Evolutionary conservation across 2,113 vertebrate genomes (phyloP).

Genomic region (Capreolus pygargus): DNA sequence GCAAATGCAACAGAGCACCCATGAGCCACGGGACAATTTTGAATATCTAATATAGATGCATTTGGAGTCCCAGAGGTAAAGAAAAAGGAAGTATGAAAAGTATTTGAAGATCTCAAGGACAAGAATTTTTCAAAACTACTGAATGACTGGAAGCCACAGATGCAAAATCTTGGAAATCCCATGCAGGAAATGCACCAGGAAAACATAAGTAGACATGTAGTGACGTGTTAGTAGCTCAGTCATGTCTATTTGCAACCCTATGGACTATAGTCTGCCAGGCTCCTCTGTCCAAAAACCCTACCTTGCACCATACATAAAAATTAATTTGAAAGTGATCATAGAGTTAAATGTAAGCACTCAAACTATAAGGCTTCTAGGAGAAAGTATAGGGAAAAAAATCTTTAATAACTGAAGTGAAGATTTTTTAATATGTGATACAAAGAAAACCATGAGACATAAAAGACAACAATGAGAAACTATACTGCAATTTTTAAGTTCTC

Average conservation of each 20-base stretch:
- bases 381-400: not conserved
- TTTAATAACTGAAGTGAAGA: not conserved
- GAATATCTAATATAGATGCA: not conserved
- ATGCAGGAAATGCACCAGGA: not conserved
- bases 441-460: not conserved
- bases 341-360: not conserved
- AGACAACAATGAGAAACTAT: not conserved
- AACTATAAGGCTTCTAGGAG: not conserved
- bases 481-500: not conserved
- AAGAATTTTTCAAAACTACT: not conserved
- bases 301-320: not conserved
- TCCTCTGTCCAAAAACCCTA: not conserved
- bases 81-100: not conserved
- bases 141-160: not conserved
- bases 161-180: not conserved
- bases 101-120: not conserved
- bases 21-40: not conserved
- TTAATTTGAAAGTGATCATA: not conserved
- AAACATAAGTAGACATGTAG: not conserved
- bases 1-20: not conserved
- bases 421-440: not conserved
- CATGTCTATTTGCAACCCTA: not conserved
- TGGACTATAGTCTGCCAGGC: not conserved
- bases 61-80: not conserved
- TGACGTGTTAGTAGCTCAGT: not conserved